Base-by-base conservation (phyloP, 1,140 invertebrate species). In the Copidosoma floridanum region DNA sequence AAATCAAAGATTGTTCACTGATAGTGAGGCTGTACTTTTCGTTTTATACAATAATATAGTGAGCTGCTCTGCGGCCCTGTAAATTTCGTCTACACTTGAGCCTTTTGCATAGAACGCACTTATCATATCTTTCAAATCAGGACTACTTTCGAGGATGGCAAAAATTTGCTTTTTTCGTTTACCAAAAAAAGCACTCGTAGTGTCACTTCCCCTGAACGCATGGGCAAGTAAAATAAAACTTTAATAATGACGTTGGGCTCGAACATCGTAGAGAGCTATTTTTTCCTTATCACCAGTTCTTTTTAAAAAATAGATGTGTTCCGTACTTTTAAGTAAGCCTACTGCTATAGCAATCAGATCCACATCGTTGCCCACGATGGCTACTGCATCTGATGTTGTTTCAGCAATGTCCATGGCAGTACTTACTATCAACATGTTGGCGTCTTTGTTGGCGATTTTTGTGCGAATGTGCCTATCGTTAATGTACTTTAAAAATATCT, bases 161-260 rank as follows among this genome's bases (percentile, higher is more conserved):
- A 61, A 37, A 14, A 61, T 44, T 11, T 7, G n/a, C 47, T 58
- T 65, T 43, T 65, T 65, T 1, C 64, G 54, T 50, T 54, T 62
- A 14, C 10, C n/a, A 29, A 27, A 62, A 11, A 62, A 21, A 21
- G 54, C 21, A 57, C 59, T 54, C n/a, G 54, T 58, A 10, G 50
- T 37, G 40, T 64, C 57, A 29, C 57, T 60, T n/a, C 63, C 63
- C n/a, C 14, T 21, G 27, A 64, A 60, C 3, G 64, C 64, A 51
- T 63, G 60, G 11, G 51, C 43, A 44, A 65, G 63, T 44, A 65
- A 51, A 29, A 65, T 63, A 23, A 57, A 58, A 16, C 52, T 59
- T 41, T 3, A 65, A 46, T 16, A 27, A 38, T 2, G 62, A 11
- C 18, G 58, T 27, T 35, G 2, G 11, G 1, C 35, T 50, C 11